phyloP scores from a whole-genome alignment of 2,888 invertebrate species.

The Empis stercorea region DNA sequence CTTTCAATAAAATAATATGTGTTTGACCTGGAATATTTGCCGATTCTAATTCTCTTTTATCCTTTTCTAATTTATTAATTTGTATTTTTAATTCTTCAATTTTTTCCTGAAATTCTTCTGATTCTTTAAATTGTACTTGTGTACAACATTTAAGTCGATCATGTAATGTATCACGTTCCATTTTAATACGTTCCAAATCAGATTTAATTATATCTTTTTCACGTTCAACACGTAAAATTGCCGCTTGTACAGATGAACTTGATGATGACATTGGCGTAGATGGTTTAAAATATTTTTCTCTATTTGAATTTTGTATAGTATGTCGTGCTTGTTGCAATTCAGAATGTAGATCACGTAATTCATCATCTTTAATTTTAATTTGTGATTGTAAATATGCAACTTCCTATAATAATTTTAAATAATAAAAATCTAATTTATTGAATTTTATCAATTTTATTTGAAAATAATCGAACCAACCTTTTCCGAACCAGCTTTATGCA shows the following conservation, averaged over 20 bases:
- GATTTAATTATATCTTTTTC: constrained; percentile 44
- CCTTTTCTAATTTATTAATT: constrained; percentile 40
- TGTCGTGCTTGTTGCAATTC: constrained; percentile 16
- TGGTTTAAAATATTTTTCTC: not conserved
- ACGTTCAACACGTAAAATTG: constrained; percentile 29
- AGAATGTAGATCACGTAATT: constrained; percentile 22
- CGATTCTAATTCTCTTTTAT: constrained; percentile 42
- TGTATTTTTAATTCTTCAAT: constrained; percentile 40
- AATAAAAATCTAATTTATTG: not conserved
- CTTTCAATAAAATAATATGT: constrained; percentile 41
- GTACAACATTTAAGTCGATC: constrained; percentile 41
- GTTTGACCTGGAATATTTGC: constrained; percentile 40
- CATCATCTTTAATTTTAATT: constrained; percentile 31
- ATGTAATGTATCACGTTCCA: constrained; percentile 45
- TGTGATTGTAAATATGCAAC: constrained; percentile 28
- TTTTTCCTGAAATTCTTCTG: constrained; percentile 38
- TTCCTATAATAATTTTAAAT: constrained; percentile 15
- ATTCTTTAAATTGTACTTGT: constrained; percentile 38
- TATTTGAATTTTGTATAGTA: constrained; percentile 8
- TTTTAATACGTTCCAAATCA: constrained; percentile 44
- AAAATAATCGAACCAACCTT: too few relatives aligned
- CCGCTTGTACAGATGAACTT: constrained; percentile 24
- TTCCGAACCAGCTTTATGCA: constrained; percentile 26
- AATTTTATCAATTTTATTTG: not conserved
- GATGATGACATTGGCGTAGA: constrained; percentile 10